Conservation (phyloP, 2,888 invertebrate genomes). For the Euclidia mi region DNA sequence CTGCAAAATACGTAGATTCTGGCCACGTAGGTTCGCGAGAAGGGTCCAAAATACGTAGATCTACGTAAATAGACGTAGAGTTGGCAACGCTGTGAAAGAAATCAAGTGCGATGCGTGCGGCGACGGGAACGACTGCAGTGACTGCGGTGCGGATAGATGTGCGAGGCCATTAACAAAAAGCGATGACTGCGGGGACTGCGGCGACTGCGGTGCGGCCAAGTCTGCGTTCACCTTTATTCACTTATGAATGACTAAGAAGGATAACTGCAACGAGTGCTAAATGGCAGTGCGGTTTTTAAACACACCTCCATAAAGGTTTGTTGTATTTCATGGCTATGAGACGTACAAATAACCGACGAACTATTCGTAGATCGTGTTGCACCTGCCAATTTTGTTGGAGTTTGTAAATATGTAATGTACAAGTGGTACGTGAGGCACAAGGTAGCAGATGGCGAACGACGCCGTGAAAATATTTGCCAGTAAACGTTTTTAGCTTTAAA, state of each 20-base stretch:
- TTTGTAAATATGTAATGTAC: slow-evolving; percentile 14
- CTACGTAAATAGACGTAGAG: too few species aligned
- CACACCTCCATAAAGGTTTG: slow-evolving; percentile 22
- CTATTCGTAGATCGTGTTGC: slow-evolving; percentile 36
- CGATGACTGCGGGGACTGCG: too few species aligned
- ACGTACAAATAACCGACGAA: slow-evolving; percentile 28
- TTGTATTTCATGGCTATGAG: slow-evolving; percentile 5
- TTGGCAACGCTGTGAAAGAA: too few species aligned
- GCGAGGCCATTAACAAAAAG: too few species aligned
- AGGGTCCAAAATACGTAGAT: too few species aligned
- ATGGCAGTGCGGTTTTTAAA: slow-evolving; percentile 36
- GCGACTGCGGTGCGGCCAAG: too few species aligned
- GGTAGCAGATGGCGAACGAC: slow-evolving; percentile 41
- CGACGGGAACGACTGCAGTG: too few species aligned
- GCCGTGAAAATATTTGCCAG: slow-evolving; percentile 15
- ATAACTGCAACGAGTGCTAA: slow-evolving; percentile 32
- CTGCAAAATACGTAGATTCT: too few species aligned
- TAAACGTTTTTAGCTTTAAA: slow-evolving; percentile 21
- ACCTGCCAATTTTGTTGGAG: slow-evolving; percentile 38
- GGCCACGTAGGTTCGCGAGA: too few species aligned
- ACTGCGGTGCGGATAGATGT: too few species aligned
- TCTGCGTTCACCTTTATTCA: too few species aligned
- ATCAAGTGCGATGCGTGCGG: too few species aligned
- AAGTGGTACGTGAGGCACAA: slow-evolving; percentile 13
- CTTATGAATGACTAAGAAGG: slow-evolving; percentile 33